phyloP scores from a whole-genome alignment of 2,113 vertebrate genomes.

The Hydrochoerus hydrochaeris region DNA sequence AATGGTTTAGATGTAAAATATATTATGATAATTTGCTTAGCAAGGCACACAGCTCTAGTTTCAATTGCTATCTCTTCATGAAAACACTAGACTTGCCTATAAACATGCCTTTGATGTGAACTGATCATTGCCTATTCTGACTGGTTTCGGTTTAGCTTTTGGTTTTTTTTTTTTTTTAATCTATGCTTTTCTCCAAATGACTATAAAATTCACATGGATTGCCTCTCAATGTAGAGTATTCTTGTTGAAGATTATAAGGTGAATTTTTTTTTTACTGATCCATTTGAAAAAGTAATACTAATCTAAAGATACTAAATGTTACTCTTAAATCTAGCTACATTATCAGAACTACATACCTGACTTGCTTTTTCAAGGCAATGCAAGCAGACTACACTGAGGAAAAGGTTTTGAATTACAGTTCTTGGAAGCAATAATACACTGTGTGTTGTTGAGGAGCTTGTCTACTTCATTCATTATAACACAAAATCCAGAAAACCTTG shows the following conservation, averaged over 20 bases:
- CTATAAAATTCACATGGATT: neutral
- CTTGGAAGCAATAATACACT: slow-evolving; percentile 28
- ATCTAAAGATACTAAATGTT: slow-evolving; percentile 52
- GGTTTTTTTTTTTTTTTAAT: slow-evolving; percentile 28
- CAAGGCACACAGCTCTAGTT: neutral
- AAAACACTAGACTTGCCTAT: neutral
- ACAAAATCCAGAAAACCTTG: neutral
- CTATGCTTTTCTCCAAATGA: neutral
- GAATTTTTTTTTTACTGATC: neutral
- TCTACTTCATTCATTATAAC: slow-evolving; percentile 17
- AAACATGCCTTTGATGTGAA: neutral
- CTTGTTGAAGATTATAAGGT: slow-evolving; percentile 29
- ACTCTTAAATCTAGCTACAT: slow-evolving; percentile 50
- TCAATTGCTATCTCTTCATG: neutral
- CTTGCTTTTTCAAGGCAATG: neutral
- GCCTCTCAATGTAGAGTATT: neutral
- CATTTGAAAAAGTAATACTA: slow-evolving; percentile 40
- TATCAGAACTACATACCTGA: neutral
- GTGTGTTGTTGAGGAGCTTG: neutral
- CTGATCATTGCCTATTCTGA: neutral
- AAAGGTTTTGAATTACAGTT: slow-evolving; percentile 51
- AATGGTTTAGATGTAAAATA: slow-evolving; percentile 7
- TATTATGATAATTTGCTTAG: neutral
- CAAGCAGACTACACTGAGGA: neutral
- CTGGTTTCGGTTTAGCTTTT: neutral